A percentile compares a stretch with the other conserved stretches of the same genome.
Evolutionary conservation across 2,888 invertebrate genomes (phyloP).

Genomic region (Laothoe populi): DNA sequence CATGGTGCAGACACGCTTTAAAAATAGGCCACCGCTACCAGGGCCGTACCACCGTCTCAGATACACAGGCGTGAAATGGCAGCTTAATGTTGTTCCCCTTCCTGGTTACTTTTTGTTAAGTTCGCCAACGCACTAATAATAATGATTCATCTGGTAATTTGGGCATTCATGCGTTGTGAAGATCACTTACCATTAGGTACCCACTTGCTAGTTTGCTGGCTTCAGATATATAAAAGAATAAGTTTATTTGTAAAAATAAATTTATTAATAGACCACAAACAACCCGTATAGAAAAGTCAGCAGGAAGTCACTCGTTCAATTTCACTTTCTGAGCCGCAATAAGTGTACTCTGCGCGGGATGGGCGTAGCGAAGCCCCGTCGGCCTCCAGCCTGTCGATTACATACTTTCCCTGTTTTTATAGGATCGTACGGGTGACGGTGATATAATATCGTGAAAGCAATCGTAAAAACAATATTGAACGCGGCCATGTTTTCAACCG

Average conservation of each 20-base stretch:
- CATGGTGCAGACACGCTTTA: too few species aligned
- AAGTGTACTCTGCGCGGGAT: slow-evolving; percentile 56
- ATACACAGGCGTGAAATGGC: too few species aligned
- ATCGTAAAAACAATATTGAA: slow-evolving; percentile 16
- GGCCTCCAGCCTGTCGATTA: slow-evolving; percentile 69
- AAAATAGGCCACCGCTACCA: too few species aligned
- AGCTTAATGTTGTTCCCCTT: too few species aligned
- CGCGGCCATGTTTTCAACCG: neutral
- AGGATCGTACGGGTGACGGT: slow-evolving; percentile 69
- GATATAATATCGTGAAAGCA: slow-evolving; percentile 66
- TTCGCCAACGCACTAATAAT: too few species aligned
- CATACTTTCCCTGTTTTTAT: slow-evolving; percentile 83
- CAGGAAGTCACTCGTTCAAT: slow-evolving; percentile 53
- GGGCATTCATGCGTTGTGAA: too few species aligned
- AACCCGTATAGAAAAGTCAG: slow-evolving; percentile 32
- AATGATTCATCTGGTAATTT: too few species aligned
- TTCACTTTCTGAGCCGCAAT: slow-evolving; percentile 75
- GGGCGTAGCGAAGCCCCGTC: slow-evolving; percentile 71
- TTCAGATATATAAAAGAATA: neutral
- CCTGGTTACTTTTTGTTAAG: too few species aligned
- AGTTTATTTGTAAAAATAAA: neutral
- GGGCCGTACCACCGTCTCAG: too few species aligned
- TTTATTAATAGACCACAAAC: neutral
- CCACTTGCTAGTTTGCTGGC: too few species aligned
- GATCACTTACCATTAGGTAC: too few species aligned